Base-by-base conservation (phyloP, 2,888 invertebrate genomes). In the Chelonus formosanus region DNA sequence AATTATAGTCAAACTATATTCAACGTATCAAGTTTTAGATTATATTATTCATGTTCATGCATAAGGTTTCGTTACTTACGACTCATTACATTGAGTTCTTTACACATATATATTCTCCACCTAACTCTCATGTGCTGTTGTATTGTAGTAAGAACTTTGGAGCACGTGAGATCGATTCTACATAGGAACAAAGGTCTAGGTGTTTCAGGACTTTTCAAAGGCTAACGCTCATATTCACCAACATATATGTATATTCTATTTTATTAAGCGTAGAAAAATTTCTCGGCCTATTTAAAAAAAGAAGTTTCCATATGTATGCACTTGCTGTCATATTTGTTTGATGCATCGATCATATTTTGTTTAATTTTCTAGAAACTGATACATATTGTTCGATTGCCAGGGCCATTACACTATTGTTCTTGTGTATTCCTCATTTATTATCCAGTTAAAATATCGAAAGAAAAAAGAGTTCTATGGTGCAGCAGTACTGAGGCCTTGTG, bases 151-250 rank as follows among this genome's bases (percentile, higher is more conserved):
- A 56, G 20, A 56, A 56, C 40, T 56, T 20, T 56, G 43, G 5
- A 56, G 36, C 56, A 56, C 44, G 44, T 56, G 56, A 43, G 43
- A 56, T 56, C 56, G 56, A 56, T 56, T 56, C 40, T 40, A 7
- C 44, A 44, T 20, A 20, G 36, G 43, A 40, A 56, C 20, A 8
- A 56, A 56, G 43, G 34, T 44, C 44, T 56, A 43, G 3, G 34
- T 54, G n/a, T 7, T 54, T 32, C 36, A 4, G 4, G 54, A 20
- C 40, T 40, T 40, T 40, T 40, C 40, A 40, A 40, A 40, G 40
- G 5, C 40, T 40, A 40, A 40, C 3, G 40, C 6, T 5, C 40
- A 6, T 40, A 40, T 40, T 4, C 40, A 5, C 5, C 6, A 40
- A 5, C 6, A 40, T 40, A 40, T 40, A 40, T 6, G 6, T 40